Conservation (phyloP, 2,113 vertebrate species). For the Ahaetulla prasina region DNA sequence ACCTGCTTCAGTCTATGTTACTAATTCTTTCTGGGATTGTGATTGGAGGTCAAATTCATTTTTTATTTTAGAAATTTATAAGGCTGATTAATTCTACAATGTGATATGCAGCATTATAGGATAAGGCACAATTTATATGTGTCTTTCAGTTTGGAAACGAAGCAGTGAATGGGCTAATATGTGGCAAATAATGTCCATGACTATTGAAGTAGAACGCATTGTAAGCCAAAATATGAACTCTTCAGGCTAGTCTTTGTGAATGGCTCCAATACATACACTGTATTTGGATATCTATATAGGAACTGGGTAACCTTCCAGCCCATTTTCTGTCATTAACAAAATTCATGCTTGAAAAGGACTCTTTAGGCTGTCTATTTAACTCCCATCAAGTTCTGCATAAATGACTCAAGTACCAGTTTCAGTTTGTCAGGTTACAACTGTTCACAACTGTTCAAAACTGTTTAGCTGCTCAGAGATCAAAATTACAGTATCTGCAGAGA, state of each 20-base stretch:
- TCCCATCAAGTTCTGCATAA: neutral
- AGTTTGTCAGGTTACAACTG: neutral
- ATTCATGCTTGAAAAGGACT: neutral
- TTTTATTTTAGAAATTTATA: neutral
- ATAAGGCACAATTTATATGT: neutral
- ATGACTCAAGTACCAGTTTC: neutral
- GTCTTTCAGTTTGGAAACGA: neutral
- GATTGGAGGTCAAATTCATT: neutral
- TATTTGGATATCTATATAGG: neutral
- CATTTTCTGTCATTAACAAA: neutral
- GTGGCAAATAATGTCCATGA: neutral
- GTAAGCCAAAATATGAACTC: neutral
- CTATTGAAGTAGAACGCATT: neutral
- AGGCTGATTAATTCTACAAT: neutral
- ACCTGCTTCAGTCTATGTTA: neutral
- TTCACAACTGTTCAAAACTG: neutral
- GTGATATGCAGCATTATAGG: neutral
- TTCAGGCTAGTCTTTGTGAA: neutral
- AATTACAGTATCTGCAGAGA: neutral
- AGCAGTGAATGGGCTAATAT: neutral
- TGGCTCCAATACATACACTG: neutral
- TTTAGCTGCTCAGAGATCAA: neutral
- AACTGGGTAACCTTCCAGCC: neutral
- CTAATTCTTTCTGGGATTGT: neutral
- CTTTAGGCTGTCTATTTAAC: neutral